Percentiles rank a stretch among this genome's conserved stretches.
These are phyloP conservation scores for Eudemis profundana DNA, from an alignment of 2,888 invertebrate species.

Conservation along the genomic window DNA sequence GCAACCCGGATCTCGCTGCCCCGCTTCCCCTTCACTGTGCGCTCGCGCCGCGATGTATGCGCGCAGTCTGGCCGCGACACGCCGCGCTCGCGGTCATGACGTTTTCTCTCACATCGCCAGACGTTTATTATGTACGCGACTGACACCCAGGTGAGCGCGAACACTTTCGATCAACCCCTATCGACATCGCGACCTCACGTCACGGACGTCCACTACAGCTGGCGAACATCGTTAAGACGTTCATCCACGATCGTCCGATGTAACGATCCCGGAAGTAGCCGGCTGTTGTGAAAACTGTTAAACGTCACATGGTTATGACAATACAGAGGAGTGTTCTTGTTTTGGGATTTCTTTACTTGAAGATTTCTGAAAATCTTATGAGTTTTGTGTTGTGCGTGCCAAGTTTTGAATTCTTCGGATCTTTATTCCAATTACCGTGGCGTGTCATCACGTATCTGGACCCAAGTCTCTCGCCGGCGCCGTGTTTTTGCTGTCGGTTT, in stretches of 20 bases:
- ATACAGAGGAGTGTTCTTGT: constrained; percentile 69
- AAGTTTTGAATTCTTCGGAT: constrained; percentile 37
- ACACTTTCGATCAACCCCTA: constrained; percentile 52
- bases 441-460: constrained; percentile 49
- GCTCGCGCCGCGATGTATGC: constrained; percentile 71
- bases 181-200: constrained; percentile 50
- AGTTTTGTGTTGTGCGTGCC: constrained; percentile 28
- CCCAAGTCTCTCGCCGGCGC: constrained; percentile 47
- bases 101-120: constrained; percentile 67
- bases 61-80: constrained; percentile 75
- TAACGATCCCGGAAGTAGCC: constrained; percentile 82
- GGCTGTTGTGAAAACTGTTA: constrained; percentile 74
- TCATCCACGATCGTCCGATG: constrained; percentile 75
- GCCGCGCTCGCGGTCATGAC: constrained; percentile 67
- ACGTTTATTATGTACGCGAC: constrained; percentile 80
- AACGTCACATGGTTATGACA: constrained; percentile 80
- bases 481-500: constrained; percentile 43
- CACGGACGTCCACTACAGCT: constrained; percentile 55
- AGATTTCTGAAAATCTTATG: constrained; percentile 26
- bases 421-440: constrained; percentile 44
- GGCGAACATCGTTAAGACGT: constrained; percentile 72
- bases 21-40: constrained; percentile 82
- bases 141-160: constrained; percentile 82
- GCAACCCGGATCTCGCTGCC: constrained; percentile 83
- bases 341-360: constrained; percentile 46